Conservation (phyloP, 1,140 invertebrate genomes). For the Macrosteles quadrilineatus region DNA sequence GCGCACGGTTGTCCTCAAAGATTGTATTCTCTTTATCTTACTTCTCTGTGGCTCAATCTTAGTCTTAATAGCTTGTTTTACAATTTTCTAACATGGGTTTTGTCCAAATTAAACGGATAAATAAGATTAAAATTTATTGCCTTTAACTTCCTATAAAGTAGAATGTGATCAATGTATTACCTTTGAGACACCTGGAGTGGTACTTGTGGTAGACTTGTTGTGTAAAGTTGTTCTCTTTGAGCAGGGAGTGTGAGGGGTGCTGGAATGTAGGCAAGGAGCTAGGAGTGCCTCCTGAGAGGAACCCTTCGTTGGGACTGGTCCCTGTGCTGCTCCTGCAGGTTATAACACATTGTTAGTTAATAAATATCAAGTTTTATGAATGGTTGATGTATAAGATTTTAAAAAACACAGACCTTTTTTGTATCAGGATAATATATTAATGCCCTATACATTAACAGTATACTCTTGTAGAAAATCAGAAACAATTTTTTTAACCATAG, state of each 20-base stretch:
- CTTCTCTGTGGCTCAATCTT: too few species aligned
- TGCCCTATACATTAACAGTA: background rate
- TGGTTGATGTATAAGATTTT: slow-evolving; percentile 16
- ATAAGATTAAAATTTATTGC: slow-evolving; percentile 28
- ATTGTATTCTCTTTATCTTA: too few species aligned
- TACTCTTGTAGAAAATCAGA: too few species aligned
- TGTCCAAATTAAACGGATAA: background rate
- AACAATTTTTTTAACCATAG: too few species aligned
- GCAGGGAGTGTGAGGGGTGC: slow-evolving; percentile 92
- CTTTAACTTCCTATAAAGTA: too few species aligned
- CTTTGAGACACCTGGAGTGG: slow-evolving; percentile 89
- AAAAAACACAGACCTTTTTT: slow-evolving; percentile 18
- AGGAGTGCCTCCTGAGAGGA: slow-evolving; percentile 67
- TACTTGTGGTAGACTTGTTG: slow-evolving; percentile 97
- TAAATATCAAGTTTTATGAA: slow-evolving; percentile 11
- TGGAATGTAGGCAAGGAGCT: slow-evolving; percentile 89
- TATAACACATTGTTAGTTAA: slow-evolving; percentile 32
- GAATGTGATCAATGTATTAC: too few species aligned
- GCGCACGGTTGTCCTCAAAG: too few species aligned
- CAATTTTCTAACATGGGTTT: too few species aligned
- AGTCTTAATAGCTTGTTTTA: too few species aligned
- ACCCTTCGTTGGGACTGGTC: slow-evolving; percentile 67
- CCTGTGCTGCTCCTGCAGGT: slow-evolving; percentile 69
- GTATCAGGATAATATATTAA: background rate
- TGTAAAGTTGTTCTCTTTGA: slow-evolving; percentile 97